Evolutionary conservation across 1,140 invertebrate species (phyloP).

Genomic region (Drosophila guanche): DNA sequence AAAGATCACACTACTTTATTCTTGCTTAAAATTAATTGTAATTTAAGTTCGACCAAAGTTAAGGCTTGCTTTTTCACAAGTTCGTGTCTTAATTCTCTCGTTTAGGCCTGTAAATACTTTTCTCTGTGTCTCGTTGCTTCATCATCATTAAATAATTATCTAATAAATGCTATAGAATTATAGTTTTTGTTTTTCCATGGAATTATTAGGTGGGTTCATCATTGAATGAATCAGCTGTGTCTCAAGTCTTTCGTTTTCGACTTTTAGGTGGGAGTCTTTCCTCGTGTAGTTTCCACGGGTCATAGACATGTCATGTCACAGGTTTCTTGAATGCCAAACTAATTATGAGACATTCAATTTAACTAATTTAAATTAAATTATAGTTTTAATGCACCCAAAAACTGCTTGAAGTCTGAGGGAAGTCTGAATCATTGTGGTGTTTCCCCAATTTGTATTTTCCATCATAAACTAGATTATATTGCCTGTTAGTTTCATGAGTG

Average conservation of each 20-base stretch:
- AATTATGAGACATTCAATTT: not conserved
- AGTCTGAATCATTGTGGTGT: too few relatives aligned
- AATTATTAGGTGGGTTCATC: too few relatives aligned
- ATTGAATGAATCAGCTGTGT: conserved; percentile 15
- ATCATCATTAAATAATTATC: too few relatives aligned
- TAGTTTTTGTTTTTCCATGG: too few relatives aligned
- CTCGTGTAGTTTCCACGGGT: not conserved
- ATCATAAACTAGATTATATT: conserved; percentile 34
- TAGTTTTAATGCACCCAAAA: not conserved
- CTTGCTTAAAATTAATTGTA: too few relatives aligned
- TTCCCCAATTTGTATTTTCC: not conserved
- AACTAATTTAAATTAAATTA: not conserved
- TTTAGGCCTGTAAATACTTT: not conserved
- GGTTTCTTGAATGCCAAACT: too few relatives aligned
- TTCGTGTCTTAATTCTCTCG: not conserved
- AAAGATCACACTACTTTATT: not conserved
- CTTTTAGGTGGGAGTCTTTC: not conserved
- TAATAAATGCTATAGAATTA: too few relatives aligned
- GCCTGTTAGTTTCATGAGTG: conserved; percentile 21
- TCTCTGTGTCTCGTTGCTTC: too few relatives aligned
- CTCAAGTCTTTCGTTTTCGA: conserved; percentile 41
- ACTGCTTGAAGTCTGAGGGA: too few relatives aligned
- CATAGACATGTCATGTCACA: too few relatives aligned
- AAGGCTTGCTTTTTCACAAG: not conserved
- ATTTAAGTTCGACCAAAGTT: too few relatives aligned